Evolutionary conservation across 2,888 invertebrate genomes (phyloP), one percentile per base, ranked within the genome.

Genomic region (Drosophila meridionalis): DNA sequence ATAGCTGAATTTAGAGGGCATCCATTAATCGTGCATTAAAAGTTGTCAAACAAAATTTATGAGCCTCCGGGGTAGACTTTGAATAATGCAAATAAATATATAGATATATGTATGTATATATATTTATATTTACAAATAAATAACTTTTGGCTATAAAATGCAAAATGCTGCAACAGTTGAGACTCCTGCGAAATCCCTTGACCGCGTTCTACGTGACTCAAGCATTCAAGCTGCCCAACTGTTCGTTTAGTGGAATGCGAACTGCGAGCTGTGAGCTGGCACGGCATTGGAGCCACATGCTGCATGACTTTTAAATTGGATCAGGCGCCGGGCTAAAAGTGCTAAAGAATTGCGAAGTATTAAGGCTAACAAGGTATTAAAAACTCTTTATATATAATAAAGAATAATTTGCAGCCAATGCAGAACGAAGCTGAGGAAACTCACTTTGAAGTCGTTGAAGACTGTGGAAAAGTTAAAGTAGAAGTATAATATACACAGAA

Each of bases 31-130:
- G 5, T 6, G 0, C 36, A 36, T 36, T 36, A 36, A 36, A 60
- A 67, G 81, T 75, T 74, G 68, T 52, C 68, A 50, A 59, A 45
- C 78, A 79, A 81, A 76, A 78, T 81, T 85, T 78, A 82, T 76
- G 60, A 75, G 55, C 60, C 43, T 40, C 26, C 52, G 52, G 45
- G 50, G 53, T n/a, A 5, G 9, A 2, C 5, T 28, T 12, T 28
- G 6, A 12, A 47, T 45, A 45, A 28, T 26, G 45, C 26, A 26
- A 26, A 45, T 45, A 12, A 26, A 26, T 26, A 45, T 14, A 30
- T 50, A n/a, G 32, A 50, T 50, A 7, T 12, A 38, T 55, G 0
- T 26, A 56, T 20, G 0, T 26, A 56, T 20, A 50, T 59, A 43
- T 62, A 64, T 67, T 61, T 36, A 48, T 55, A 57, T 65, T 48